Evolutionary conservation across 2,797 vertebrate species (phyloP).

Genomic region (Oreortyx pictus): DNA sequence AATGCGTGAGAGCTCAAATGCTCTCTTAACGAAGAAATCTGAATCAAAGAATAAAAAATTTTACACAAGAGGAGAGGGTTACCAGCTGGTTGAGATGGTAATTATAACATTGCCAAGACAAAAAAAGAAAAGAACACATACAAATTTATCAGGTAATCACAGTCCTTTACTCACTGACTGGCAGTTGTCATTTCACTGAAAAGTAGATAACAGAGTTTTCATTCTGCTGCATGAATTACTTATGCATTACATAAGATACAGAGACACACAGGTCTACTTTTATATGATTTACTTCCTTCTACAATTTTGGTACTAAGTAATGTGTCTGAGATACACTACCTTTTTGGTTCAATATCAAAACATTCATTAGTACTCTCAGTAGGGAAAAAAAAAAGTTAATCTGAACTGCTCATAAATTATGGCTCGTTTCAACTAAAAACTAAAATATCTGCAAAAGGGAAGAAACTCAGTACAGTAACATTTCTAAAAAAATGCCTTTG

Average conservation of each 20-base stretch:
- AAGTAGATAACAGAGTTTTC: background rate
- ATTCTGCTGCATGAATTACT: background rate
- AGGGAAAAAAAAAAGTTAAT: accelerated
- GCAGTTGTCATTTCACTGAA: background rate
- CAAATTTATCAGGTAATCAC: background rate
- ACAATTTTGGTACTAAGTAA: background rate
- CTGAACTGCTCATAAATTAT: background rate
- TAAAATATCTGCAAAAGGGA: background rate
- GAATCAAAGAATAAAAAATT: background rate
- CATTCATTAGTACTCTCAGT: background rate
- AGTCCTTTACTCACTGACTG: background rate
- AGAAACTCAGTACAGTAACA: background rate
- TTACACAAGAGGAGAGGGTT: background rate
- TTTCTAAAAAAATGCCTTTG: background rate
- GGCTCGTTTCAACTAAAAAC: background rate
- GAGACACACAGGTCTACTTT: background rate
- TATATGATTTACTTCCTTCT: background rate
- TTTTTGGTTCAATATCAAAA: background rate
- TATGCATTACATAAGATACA: background rate
- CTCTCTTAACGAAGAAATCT: background rate
- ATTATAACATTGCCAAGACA: background rate
- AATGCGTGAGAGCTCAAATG: background rate
- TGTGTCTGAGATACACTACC: accelerated
- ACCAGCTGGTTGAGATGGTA: background rate
- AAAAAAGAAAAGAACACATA: background rate